These are phyloP conservation scores for Myripristis jacobus DNA, from an alignment of 2,797 vertebrate species.

Conservation along the genomic window DNA sequence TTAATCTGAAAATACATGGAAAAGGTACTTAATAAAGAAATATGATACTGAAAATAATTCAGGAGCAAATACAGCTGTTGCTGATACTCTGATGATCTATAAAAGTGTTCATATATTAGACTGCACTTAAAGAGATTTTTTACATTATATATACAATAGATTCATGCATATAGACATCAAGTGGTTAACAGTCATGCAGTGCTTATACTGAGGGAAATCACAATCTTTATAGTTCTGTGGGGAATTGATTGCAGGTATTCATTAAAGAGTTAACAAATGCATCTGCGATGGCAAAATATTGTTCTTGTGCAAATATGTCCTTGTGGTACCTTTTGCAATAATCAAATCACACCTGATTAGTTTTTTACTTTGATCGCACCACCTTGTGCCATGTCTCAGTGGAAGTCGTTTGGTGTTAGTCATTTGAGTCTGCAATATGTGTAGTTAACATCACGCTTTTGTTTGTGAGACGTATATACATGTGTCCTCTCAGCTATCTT, in stretches of 20 bases:
- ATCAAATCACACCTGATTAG: slow-evolving; percentile 37
- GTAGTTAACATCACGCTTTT: slow-evolving; percentile 55
- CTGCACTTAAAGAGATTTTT: slow-evolving; percentile 33
- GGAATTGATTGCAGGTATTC: slow-evolving; percentile 53
- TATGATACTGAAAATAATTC: slow-evolving; percentile 11
- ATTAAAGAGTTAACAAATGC: slow-evolving; percentile 40
- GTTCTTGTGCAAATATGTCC: slow-evolving; percentile 31
- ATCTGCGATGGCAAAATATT: slow-evolving; percentile 13
- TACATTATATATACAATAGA: slow-evolving; percentile 41
- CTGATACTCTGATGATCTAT: background rate
- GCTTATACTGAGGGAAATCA: slow-evolving; percentile 41
- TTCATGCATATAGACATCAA: slow-evolving; percentile 18
- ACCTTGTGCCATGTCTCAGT: slow-evolving; percentile 47
- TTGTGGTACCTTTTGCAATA: slow-evolving; percentile 26
- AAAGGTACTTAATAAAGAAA: slow-evolving; percentile 5
- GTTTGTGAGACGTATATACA: slow-evolving; percentile 48
- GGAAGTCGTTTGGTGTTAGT: slow-evolving; percentile 37
- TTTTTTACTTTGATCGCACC: slow-evolving; percentile 53
- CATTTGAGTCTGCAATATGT: slow-evolving; percentile 39
- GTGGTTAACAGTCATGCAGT: slow-evolving; percentile 34
- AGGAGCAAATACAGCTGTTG: background rate
- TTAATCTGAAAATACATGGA: slow-evolving; percentile 23
- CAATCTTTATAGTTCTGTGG: slow-evolving; percentile 60
- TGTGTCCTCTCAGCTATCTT: slow-evolving; percentile 59
- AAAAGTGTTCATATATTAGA: slow-evolving; percentile 24